These are phyloP conservation scores for Bruchidius siliquastri DNA, from an alignment of 2,888 invertebrate genomes.

Conservation along the genomic window DNA sequence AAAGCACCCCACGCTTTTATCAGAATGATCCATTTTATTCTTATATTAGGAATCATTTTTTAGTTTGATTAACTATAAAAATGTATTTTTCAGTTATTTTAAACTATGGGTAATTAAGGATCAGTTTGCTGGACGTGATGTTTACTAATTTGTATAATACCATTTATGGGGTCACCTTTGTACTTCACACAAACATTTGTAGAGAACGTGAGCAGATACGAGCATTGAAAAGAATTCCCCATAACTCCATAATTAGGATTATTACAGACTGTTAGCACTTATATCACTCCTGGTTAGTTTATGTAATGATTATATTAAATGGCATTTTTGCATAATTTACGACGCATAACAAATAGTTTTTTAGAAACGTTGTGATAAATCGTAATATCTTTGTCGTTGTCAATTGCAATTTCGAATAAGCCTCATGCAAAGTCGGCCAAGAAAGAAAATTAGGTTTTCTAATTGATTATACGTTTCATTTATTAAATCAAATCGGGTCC, in stretches of 20 bases:
- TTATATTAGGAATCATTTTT: too few species aligned
- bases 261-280: not conserved
- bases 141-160: not conserved
- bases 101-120: too few species aligned
- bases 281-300: not conserved
- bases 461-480: too few species aligned
- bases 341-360: not conserved
- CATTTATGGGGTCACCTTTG: not conserved
- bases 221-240: not conserved
- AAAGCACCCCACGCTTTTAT: too few species aligned
- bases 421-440: too few species aligned
- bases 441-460: too few species aligned
- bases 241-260: not conserved
- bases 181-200: not conserved
- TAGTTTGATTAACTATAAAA: too few species aligned
- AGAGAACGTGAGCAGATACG: not conserved
- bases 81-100: too few species aligned
- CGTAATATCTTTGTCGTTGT: too few species aligned
- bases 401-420: too few species aligned
- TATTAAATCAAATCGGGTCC: too few species aligned
- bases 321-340: not conserved
- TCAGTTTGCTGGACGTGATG: not conserved
- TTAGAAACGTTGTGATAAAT: not conserved
- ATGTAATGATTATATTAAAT: not conserved
- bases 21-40: too few species aligned